phyloP scores from a whole-genome alignment of 2,797 vertebrate species.

The Champsocephalus esox region DNA sequence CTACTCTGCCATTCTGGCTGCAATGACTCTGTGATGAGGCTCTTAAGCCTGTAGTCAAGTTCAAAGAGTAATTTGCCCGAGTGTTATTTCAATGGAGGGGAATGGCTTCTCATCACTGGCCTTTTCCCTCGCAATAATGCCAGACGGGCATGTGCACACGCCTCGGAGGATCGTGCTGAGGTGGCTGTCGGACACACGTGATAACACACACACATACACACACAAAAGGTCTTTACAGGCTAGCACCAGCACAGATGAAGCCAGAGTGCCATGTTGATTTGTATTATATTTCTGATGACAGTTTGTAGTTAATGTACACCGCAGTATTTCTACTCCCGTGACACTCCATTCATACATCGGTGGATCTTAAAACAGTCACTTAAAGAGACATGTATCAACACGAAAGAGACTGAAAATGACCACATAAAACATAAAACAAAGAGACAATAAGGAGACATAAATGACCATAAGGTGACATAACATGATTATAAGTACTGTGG shows the following conservation, averaged over 20 bases:
- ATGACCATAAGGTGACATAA: too few relatives aligned
- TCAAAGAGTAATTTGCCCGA: conserved; percentile 74
- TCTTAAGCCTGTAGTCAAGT: conserved; percentile 73
- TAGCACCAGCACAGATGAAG: background rate
- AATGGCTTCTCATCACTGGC: conserved; percentile 67
- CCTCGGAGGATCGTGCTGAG: conserved; percentile 48
- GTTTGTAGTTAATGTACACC: background rate
- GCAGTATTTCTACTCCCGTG: background rate
- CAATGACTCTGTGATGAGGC: conserved; percentile 74
- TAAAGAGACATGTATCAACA: too few relatives aligned
- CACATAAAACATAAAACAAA: too few relatives aligned
- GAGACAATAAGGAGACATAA: too few relatives aligned
- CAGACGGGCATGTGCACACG: conserved; percentile 28
- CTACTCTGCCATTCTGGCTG: conserved; percentile 70
- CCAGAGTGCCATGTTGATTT: background rate
- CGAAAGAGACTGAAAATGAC: too few relatives aligned
- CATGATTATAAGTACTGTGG: too few relatives aligned
- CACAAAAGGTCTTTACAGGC: background rate
- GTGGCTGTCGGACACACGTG: conserved; percentile 42
- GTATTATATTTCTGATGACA: background rate
- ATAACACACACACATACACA: conserved; percentile 37
- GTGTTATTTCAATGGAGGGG: conserved; percentile 73
- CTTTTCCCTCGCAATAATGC: conserved; percentile 58
- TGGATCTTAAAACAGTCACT: too few relatives aligned
- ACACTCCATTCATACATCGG: background rate